phyloP scores from a whole-genome alignment of 2,113 vertebrate genomes.

The Jaculus jaculus region DNA sequence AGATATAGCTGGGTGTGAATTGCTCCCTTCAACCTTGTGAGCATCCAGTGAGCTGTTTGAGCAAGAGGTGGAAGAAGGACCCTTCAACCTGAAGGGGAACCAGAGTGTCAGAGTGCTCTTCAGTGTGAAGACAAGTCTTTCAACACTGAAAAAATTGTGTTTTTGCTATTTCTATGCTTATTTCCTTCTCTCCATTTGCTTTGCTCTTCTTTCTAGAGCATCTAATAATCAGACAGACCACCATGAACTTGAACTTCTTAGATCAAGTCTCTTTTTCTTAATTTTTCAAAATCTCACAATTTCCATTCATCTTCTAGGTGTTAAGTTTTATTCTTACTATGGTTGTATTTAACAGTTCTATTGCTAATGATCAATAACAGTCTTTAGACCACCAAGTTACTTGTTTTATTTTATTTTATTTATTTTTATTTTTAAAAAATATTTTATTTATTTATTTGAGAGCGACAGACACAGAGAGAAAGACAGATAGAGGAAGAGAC shows the following conservation, averaged over 20 bases:
- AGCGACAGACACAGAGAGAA: too few species aligned
- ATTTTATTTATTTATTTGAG: too few species aligned
- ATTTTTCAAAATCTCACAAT: constrained; percentile 8
- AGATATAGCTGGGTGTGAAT: not conserved
- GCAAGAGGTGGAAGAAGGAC: not conserved
- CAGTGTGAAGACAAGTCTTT: not conserved
- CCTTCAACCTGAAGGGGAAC: not conserved
- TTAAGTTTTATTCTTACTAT: too few species aligned
- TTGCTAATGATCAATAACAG: too few species aligned
- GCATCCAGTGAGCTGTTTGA: not conserved
- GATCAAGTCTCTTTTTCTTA: not conserved
- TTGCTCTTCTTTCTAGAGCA: constrained; percentile 5
- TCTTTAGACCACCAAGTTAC: too few species aligned
- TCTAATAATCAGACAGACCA: not conserved
- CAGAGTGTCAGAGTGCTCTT: not conserved
- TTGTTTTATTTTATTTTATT: too few species aligned
- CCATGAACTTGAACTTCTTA: not conserved
- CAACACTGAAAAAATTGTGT: not conserved
- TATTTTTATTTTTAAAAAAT: too few species aligned
- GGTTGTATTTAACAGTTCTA: too few species aligned
- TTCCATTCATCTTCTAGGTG: not conserved
- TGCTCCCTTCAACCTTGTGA: not conserved
- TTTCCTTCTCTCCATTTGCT: not conserved
- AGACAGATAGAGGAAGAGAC: too few species aligned
- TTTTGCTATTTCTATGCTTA: not conserved